Base-by-base conservation (phyloP, 2,113 vertebrate genomes). In the Ahaetulla prasina region DNA sequence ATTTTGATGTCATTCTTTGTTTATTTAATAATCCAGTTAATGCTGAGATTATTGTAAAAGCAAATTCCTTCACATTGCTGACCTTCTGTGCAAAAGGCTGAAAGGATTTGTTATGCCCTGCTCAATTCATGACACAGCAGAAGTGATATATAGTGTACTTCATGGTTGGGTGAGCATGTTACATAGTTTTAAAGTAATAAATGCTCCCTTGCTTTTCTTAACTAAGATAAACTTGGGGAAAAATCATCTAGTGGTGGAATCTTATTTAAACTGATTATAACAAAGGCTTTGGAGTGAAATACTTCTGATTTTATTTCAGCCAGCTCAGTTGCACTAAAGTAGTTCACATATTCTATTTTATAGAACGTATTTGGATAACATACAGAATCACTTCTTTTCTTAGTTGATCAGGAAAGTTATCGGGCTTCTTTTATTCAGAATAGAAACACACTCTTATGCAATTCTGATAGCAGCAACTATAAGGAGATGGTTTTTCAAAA, bases 131-230 rank as follows among this genome's bases (percentile, higher is more conserved):
- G 96, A 97, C 96, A 93, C 93, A 95, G 84, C 92, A 91, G 88
- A 94, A 92, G 95, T 98, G 97, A 98, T 97, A 93, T 94, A 97
- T 96, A 93, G 93, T 94, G 95, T 87, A 89, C 91, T 92, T 94
- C 92, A 91, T 85, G 96, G 92, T 97, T 96, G 95, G 88, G 93
- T 96, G 97, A 97, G 91, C 95, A 95, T 97, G 96, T 88, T 95
- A 89, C 87, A 92, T 93, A 80, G 90, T 84, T 47, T 94, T 87
- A 91, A 95, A 94, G 90, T 88, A 96, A 90, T 93, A 94, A 95
- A 96, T 89, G 89, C 92, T 89, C 88, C 74, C 25, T 92, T 90
- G 92, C 50, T 87, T 95, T 95, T 92, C 53, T 47, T 88, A 93
- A 95, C 63, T 92, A 94, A 96, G 94, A 94, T 90, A 95, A 93